Percentiles rank a stretch among this genome's conserved stretches.
Conservation (phyloP, 2,113 vertebrate genomes). For the Platysteira castanea region DNA sequence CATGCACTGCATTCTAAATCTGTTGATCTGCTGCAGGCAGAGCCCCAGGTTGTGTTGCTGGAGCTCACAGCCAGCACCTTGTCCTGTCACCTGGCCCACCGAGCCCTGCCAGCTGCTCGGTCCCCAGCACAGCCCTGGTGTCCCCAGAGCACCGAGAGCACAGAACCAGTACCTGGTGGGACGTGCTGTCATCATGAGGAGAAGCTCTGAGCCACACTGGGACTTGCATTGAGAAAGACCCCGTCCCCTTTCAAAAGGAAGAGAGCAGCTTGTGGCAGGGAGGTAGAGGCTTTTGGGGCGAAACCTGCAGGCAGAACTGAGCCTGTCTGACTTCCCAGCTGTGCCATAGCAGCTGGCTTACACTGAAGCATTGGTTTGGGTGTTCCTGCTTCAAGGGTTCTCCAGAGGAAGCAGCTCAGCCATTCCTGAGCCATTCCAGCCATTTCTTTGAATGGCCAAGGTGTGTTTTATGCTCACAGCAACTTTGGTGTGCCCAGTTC, state of each 20-base stretch:
- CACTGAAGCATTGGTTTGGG: rapidly evolving
- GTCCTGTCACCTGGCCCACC: rapidly evolving
- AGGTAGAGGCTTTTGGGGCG: neutral
- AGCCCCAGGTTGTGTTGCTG: neutral
- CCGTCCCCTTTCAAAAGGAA: neutral
- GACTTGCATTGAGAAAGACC: rapidly evolving
- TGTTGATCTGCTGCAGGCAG: neutral
- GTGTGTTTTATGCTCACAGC: neutral
- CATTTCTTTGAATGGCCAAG: neutral
- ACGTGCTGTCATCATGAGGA: rapidly evolving
- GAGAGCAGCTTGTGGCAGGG: rapidly evolving
- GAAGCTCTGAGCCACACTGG: neutral
- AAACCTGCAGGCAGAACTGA: neutral
- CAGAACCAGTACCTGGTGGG: neutral
- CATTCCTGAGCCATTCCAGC: rapidly evolving
- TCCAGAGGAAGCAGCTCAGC: neutral
- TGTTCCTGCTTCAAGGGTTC: neutral
- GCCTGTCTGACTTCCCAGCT: neutral
- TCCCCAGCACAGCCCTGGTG: neutral
- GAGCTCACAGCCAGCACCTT: neutral
- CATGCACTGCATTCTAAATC: neutral
- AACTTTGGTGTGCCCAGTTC: rapidly evolving
- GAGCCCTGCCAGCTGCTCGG: rapidly evolving
- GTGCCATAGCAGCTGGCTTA: neutral
- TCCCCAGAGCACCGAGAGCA: neutral